Percentiles rank a stretch among this genome's conserved stretches.
These are phyloP conservation scores for Laodelphax striatellus DNA, from an alignment of 1,140 invertebrate genomes.

Conservation along the genomic window DNA sequence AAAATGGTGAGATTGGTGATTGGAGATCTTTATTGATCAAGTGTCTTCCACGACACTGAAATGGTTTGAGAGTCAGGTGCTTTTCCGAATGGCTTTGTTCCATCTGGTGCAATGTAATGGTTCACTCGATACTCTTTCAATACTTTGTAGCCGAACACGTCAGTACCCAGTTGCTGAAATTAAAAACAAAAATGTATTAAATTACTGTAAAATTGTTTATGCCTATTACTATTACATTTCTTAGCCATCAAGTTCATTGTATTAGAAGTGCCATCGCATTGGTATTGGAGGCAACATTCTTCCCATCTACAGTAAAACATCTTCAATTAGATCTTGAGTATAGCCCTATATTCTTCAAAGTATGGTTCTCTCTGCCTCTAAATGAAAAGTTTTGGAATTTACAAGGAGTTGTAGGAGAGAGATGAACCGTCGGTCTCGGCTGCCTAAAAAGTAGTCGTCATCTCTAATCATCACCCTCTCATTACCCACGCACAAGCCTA, in stretches of 20 bases:
- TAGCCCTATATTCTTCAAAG: too few relatives aligned
- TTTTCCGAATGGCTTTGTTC: constrained; percentile 54
- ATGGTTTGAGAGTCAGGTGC: constrained; percentile 61
- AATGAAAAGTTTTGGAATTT: too few relatives aligned
- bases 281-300: not conserved
- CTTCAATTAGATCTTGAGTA: too few relatives aligned
- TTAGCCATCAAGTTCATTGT: not conserved
- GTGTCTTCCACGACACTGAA: constrained; percentile 57
- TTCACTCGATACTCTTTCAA: constrained; percentile 71
- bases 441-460: too few relatives aligned
- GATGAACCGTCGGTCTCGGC: too few relatives aligned
- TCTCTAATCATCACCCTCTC: too few relatives aligned
- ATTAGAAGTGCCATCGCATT: not conserved
- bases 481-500: too few relatives aligned
- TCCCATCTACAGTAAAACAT: not conserved
- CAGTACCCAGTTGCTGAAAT: constrained; percentile 60
- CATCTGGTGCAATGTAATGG: constrained; percentile 54
- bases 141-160: constrained; percentile 68
- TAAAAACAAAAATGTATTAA: constrained; percentile 16
- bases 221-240: not conserved
- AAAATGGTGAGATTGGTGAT: too few relatives aligned
- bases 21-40: too few relatives aligned
- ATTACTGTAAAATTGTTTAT: not conserved
- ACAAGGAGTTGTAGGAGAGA: too few relatives aligned
- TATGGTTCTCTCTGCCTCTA: too few relatives aligned